Conservation (phyloP, 2,113 vertebrate genomes). For the Heloderma charlesbogerti region DNA sequence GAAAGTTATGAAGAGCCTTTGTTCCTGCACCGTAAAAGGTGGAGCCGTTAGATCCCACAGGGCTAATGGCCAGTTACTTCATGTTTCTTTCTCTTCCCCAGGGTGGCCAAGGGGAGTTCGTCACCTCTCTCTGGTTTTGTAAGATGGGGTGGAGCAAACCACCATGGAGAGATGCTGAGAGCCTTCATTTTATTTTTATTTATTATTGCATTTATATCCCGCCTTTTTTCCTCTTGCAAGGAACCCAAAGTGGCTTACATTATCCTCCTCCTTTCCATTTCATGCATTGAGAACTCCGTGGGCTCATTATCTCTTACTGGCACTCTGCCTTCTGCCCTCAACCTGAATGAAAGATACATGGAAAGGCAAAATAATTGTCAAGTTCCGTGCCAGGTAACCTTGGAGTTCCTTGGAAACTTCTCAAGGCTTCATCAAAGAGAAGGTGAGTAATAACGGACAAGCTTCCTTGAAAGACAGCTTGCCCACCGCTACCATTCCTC, state of each 20-base stretch:
- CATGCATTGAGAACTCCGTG: neutral
- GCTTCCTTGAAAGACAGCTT: neutral
- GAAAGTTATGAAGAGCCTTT: neutral
- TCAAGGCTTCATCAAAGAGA: neutral
- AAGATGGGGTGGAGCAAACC: neutral
- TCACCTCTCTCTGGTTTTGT: slow-evolving; percentile 6
- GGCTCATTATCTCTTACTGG: neutral
- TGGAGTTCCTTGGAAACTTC: neutral
- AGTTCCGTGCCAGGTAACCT: neutral
- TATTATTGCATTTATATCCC: too few species aligned
- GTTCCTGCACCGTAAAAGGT: neutral
- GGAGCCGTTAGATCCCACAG: neutral
- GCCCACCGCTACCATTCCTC: neutral
- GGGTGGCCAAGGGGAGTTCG: neutral
- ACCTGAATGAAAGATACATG: neutral
- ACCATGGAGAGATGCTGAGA: neutral
- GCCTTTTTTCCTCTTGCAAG: too few species aligned
- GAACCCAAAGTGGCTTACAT: too few species aligned
- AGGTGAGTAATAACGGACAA: neutral
- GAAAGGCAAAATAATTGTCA: neutral
- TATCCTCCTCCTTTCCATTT: too few species aligned
- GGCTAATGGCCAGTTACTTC: neutral
- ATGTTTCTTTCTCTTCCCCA: neutral
- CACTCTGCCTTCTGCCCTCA: neutral
- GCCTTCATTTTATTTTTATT: too few species aligned